phyloP scores from a whole-genome alignment of 2,888 invertebrate genomes.

The Pycnomerus fuliginosus region DNA sequence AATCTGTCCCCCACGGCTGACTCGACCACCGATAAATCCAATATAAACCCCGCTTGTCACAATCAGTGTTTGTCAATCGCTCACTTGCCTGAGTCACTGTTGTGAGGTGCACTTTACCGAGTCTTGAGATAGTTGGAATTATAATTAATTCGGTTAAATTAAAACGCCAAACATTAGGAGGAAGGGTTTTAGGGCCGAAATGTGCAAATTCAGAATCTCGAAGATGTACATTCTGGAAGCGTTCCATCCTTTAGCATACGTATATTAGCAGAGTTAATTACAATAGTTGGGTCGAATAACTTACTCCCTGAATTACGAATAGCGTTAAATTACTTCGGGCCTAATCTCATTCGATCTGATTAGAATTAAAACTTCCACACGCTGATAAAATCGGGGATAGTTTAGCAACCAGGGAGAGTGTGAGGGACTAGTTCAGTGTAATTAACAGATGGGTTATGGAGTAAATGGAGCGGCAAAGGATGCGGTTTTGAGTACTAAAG shows the following conservation, averaged over 20 bases:
- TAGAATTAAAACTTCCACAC: slow-evolving; percentile 25
- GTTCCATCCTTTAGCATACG: slow-evolving; percentile 8
- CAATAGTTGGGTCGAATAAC: slow-evolving; percentile 25
- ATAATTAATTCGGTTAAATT: too few species aligned
- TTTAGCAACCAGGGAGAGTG: slow-evolving; percentile 9
- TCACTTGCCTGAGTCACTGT: slow-evolving; percentile 48
- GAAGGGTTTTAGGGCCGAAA: slow-evolving; percentile 5
- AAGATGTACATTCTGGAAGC: slow-evolving; percentile 1
- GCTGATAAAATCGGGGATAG: slow-evolving; percentile 23
- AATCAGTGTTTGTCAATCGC: slow-evolving; percentile 53
- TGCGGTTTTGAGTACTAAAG: slow-evolving; percentile 35
- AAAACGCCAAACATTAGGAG: slow-evolving; percentile 7
- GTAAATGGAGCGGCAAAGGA: slow-evolving; percentile 35
- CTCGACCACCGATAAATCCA: slow-evolving; percentile 49
- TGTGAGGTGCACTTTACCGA: too few species aligned
- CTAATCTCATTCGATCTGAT: slow-evolving; percentile 35
- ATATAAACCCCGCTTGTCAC: slow-evolving; percentile 50
- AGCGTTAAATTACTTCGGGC: slow-evolving; percentile 37
- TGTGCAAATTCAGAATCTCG: slow-evolving; percentile 9
- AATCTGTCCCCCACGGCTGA: slow-evolving; percentile 48
- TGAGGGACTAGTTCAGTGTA: slow-evolving; percentile 22
- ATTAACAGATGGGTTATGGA: slow-evolving; percentile 40
- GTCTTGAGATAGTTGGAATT: too few species aligned
- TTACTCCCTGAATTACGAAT: slow-evolving; percentile 30
- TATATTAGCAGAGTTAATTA: slow-evolving; percentile 32